These are phyloP conservation scores for Perccottus glenii DNA, from an alignment of 2,113 vertebrate genomes.

Conservation along the genomic window DNA sequence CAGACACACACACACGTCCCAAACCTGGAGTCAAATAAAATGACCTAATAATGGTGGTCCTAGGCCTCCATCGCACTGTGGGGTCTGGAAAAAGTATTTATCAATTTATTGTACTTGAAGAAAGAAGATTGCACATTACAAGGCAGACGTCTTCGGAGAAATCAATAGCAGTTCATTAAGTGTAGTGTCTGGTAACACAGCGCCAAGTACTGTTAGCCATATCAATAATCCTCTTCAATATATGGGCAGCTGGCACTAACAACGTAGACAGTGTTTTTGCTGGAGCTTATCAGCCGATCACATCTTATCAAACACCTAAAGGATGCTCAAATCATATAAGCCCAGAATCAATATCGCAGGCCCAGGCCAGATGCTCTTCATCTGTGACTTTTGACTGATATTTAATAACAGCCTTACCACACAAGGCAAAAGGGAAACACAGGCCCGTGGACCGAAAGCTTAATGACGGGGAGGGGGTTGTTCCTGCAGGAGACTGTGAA, in stretches of 20 bases:
- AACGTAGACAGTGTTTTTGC: conserved; percentile 76
- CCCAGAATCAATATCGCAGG: conserved; percentile 73
- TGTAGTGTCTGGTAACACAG: conserved; percentile 75
- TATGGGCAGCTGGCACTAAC: conserved; percentile 74
- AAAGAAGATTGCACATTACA: conserved; percentile 70
- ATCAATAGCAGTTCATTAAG: conserved; percentile 81
- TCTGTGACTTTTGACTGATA: conserved; percentile 79
- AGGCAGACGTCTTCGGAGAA: conserved; percentile 63
- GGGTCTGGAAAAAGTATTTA: conserved; percentile 69
- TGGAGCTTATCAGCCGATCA: conserved; percentile 78
- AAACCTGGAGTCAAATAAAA: conserved; percentile 56
- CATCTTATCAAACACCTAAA: conserved; percentile 78
- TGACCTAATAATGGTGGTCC: conserved; percentile 55
- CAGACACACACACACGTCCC: conserved; percentile 25
- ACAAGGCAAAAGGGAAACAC: conserved; percentile 63
- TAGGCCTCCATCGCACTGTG: conserved; percentile 49
- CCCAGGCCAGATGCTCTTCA: conserved; percentile 72
- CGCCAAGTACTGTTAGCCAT: conserved; percentile 78
- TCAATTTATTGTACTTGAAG: conserved; percentile 74
- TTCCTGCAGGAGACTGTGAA: conserved; percentile 75
- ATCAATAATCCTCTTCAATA: conserved; percentile 80
- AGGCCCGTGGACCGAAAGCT: conserved; percentile 60
- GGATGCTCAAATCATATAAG: conserved; percentile 74
- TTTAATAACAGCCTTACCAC: conserved; percentile 71
- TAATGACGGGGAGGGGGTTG: conserved; percentile 63